Percentiles rank a stretch among this genome's conserved stretches.
Evolutionary conservation across 2,113 vertebrate genomes (phyloP).

Genomic region (Crocuta crocuta): DNA sequence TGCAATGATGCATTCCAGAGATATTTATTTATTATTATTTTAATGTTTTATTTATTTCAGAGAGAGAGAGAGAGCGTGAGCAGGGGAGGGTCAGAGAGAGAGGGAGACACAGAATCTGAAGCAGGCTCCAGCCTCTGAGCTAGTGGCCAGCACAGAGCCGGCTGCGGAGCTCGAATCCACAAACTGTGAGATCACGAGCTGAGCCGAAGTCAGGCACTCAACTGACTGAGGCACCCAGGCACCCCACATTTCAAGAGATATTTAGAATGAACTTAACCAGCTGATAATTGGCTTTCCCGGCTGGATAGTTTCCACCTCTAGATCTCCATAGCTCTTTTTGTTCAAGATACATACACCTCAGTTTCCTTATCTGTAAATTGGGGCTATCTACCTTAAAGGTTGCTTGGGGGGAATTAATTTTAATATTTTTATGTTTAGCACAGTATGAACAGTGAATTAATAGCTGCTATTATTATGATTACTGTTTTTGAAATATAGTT

Average conservation of each 20-base stretch:
- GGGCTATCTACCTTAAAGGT: not conserved
- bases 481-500: not conserved
- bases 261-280: not conserved
- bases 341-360: not conserved
- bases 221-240: too few species aligned
- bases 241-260: not conserved
- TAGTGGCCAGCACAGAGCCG: too few species aligned
- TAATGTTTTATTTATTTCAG: too few species aligned
- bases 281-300: not conserved
- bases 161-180: too few species aligned
- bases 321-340: not conserved
- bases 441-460: not conserved
- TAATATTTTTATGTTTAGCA: not conserved
- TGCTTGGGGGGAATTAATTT: not conserved
- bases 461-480: not conserved
- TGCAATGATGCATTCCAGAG: not conserved
- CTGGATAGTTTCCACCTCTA: not conserved
- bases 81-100: too few species aligned
- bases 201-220: too few species aligned
- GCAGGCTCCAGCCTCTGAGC: too few species aligned
- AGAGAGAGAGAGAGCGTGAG: too few species aligned
- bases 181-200: too few species aligned
- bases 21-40: not conserved
- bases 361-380: conserved; percentile 10
- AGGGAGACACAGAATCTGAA: too few species aligned